These are phyloP conservation scores for Lagopus muta DNA, from an alignment of 2,113 vertebrate species.

Conservation along the genomic window DNA sequence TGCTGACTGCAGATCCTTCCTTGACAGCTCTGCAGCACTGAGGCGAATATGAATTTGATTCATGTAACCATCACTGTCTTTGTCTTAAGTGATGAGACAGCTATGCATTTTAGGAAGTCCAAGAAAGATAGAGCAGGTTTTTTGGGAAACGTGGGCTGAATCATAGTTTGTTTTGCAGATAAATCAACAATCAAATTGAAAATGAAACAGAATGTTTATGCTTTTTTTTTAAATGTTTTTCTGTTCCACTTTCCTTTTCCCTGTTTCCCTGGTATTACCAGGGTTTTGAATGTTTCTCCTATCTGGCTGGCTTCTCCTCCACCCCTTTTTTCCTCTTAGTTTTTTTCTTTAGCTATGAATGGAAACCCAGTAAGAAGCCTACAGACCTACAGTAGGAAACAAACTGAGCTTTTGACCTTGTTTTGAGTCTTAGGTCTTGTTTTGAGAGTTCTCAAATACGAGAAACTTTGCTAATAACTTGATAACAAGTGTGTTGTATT, in stretches of 20 bases:
- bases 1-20: neutral
- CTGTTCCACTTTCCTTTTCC: neutral
- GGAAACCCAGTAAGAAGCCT: neutral
- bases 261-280: neutral
- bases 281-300: neutral
- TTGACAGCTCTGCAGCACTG: neutral
- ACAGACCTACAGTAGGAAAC: neutral
- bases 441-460: neutral
- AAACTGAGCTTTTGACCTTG: neutral
- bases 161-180: neutral
- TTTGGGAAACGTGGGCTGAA: neutral
- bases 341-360: neutral
- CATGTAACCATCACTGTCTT: neutral
- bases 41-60: neutral
- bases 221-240: neutral
- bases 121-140: neutral
- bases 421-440: neutral
- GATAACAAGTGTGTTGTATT: neutral
- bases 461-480: neutral
- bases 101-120: neutral
- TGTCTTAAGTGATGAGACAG: neutral
- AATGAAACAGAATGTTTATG: neutral
- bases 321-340: too few relatives aligned
- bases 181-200: neutral
- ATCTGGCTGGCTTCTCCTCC: neutral